Conservation (phyloP, 2,888 invertebrate genomes). For the Pseudococcus viburni region DNA sequence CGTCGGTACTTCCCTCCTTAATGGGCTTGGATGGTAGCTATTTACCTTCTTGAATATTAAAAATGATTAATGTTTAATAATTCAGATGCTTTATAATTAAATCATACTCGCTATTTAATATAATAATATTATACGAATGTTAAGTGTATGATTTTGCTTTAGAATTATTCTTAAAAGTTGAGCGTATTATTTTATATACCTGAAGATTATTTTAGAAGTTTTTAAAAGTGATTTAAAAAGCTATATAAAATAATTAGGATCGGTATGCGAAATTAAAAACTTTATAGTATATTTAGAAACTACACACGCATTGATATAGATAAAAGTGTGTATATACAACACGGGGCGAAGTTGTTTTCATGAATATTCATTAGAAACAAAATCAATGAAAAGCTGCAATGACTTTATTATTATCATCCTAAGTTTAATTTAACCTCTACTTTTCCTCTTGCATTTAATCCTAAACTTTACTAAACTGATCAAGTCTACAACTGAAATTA, state of each 20-base stretch:
- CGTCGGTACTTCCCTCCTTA: too few species aligned
- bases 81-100: neutral
- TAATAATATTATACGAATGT: neutral
- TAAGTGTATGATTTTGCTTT: neutral
- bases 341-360: constrained; percentile 59
- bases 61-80: neutral
- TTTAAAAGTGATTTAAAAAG: constrained; percentile 44
- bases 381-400: constrained; percentile 65
- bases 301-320: constrained; percentile 59
- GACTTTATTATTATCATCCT: constrained; percentile 64
- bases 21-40: too few species aligned
- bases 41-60: neutral
- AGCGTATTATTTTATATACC: too few species aligned
- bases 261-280: constrained; percentile 17
- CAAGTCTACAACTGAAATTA: constrained; percentile 66
- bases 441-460: constrained; percentile 65
- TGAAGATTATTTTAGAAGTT: constrained; percentile 34
- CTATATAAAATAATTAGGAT: constrained; percentile 48
- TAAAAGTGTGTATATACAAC: constrained; percentile 51
- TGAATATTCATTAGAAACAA: constrained; percentile 63
- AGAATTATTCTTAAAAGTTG: neutral
- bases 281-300: constrained; percentile 41
- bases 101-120: neutral
- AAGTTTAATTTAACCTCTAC: constrained; percentile 65
- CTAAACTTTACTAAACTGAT: constrained; percentile 64